Base-by-base conservation (phyloP, 1,140 invertebrate species). In the Triops cancriformis region DNA sequence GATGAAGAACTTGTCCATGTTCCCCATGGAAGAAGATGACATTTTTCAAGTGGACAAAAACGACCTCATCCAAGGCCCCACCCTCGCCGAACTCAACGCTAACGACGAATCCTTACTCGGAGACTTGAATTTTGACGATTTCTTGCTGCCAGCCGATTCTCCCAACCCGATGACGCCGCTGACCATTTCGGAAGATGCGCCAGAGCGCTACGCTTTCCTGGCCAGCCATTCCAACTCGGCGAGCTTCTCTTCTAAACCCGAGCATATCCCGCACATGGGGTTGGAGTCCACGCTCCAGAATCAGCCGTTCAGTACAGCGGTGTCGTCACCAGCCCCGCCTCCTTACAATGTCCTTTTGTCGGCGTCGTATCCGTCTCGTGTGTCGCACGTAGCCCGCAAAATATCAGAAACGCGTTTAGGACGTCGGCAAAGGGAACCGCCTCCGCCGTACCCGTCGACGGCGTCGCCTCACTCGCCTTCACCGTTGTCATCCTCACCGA, bases 11-110 rank as follows among this genome's bases (percentile, higher is more conserved):
- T 23, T 82, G 28, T 81, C 80, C 37, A 82, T 81, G 75, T 78
- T 82, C 31, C 80, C 81, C 37, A 82, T 93, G 88, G 92, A 94
- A 81, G 93, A 94, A 81, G 93, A 95, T 83, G 93, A 94, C 82
- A 94, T 95, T 80, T 94, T 94, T 83, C 93, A 94, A 87, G 92
- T 94, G 64, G 93, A 95, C 83, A 93, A 94, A 85, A 90, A 91
- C 72, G 93, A 95, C 85, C 87, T 95, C 37, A 90, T 93, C 81
- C 85, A 87, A 82, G 93, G 92, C 1, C 93, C 94, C 1, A 96
- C 94, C 77, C 85, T 97, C 72, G 92, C 94, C 0, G 93, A 96
- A 84, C 85, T 97, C 11, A 95, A 95, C 85, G 91, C 91, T 28
- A 93, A 94, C 82, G 92, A 92, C 82, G 92, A 94, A 79, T 92